These are phyloP conservation scores for Patella caerulea DNA, from an alignment of 2,888 invertebrate genomes.

Conservation along the genomic window DNA sequence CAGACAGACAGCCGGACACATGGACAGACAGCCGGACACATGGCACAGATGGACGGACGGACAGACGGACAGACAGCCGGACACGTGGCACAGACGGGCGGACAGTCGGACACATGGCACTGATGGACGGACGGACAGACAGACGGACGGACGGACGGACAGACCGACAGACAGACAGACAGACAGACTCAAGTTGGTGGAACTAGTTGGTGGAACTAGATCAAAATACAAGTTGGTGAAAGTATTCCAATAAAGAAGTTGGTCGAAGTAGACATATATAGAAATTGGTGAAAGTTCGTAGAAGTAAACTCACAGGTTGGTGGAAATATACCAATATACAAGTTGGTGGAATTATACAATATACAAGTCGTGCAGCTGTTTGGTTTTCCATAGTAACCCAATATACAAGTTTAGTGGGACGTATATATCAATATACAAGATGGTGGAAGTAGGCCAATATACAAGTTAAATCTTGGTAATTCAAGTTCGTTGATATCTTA, in stretches of 20 bases:
- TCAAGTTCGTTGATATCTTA: no score
- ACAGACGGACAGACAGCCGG: not conserved
- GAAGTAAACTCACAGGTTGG: not conserved
- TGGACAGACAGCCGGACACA: no score
- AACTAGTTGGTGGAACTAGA: not conserved
- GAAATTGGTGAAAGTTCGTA: not conserved
- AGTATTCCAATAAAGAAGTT: not conserved
- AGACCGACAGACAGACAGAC: no score
- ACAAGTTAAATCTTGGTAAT: not conserved
- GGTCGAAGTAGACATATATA: not conserved
- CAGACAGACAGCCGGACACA: no score
- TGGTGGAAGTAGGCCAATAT: not conserved
- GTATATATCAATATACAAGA: not conserved
- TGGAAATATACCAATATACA: not conserved
- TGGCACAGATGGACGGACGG: not conserved
- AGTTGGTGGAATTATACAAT: slow-evolving; percentile 6
- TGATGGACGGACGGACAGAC: not conserved
- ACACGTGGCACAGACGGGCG: no score
- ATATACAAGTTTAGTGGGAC: slow-evolving; percentile 3
- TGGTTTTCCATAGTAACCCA: slow-evolving; percentile 11
- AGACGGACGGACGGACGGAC: not conserved
- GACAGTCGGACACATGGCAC: no score
- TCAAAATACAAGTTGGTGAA: not conserved
- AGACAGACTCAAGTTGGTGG: no score
- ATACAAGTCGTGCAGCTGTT: slow-evolving; percentile 16